Conservation (phyloP, 2,797 vertebrate genomes). For the Macropodus opercularis region DNA sequence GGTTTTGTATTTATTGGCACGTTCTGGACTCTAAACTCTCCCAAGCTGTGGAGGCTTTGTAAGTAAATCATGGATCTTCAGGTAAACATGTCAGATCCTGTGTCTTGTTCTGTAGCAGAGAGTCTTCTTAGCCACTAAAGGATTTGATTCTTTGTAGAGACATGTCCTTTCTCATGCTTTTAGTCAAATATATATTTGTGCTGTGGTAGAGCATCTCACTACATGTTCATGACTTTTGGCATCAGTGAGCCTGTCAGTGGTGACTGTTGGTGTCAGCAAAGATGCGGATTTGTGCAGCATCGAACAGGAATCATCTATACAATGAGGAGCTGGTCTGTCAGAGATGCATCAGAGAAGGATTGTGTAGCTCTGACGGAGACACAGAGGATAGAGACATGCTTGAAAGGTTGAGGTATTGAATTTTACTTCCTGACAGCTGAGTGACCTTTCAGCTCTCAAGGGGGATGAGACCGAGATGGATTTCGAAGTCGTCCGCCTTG, state of each 20-base stretch:
- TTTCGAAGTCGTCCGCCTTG: conserved; percentile 57
- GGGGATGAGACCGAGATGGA: conserved; percentile 76
- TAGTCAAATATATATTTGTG: neutral
- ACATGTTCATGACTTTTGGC: neutral
- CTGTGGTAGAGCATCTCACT: conserved; percentile 11
- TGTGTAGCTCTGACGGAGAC: conserved; percentile 71
- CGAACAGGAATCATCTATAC: conserved; percentile 43
- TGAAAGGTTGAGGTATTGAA: conserved; percentile 83
- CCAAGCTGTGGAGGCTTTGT: neutral
- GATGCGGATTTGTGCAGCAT: conserved; percentile 35
- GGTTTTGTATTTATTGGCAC: conserved; percentile 11
- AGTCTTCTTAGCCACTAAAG: neutral
- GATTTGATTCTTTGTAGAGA: neutral
- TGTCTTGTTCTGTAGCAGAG: neutral
- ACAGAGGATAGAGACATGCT: conserved; percentile 74
- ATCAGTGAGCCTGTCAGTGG: conserved; percentile 29
- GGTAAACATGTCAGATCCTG: neutral
- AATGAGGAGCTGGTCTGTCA: conserved; percentile 50
- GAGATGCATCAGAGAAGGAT: conserved; percentile 65
- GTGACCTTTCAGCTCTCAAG: conserved; percentile 76
- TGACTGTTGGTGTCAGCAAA: conserved; percentile 23
- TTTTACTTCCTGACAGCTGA: conserved; percentile 81
- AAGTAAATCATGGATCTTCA: neutral
- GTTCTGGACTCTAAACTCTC: neutral
- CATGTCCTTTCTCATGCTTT: neutral